Evolutionary conservation across 2,888 invertebrate genomes (phyloP).

Genomic region (Brachylomia viminalis): DNA sequence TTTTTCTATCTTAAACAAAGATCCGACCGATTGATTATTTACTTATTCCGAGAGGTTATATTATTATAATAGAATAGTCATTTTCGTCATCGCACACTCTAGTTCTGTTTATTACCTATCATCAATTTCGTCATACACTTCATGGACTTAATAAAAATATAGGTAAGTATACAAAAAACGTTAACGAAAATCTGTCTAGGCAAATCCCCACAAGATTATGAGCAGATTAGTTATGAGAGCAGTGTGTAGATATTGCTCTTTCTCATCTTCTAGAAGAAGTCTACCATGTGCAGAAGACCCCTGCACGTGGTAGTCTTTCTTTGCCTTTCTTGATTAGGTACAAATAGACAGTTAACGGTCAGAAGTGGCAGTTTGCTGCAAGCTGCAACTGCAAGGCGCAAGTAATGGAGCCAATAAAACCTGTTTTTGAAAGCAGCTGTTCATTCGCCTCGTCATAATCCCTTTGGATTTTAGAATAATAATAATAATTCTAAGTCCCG

Average conservation of each 20-base stretch:
- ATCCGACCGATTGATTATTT: neutral
- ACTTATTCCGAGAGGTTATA: neutral
- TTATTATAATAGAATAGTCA: neutral
- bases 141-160: neutral
- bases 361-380: slow-evolving; percentile 12
- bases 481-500: slow-evolving; percentile 3
- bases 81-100: no score
- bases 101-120: no score
- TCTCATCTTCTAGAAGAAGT: neutral
- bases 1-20: neutral
- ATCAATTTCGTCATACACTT: no score
- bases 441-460: neutral
- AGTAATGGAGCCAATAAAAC: slow-evolving; percentile 19
- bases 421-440: slow-evolving; percentile 35
- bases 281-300: neutral
- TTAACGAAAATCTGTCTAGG: neutral
- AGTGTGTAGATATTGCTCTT: no score
- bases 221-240: no score
- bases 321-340: neutral
- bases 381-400: slow-evolving; percentile 25
- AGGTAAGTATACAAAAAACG: no score
- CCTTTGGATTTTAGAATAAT: slow-evolving; percentile 3
- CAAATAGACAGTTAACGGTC: neutral
- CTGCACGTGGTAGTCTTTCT: neutral
- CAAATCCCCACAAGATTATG: neutral